Evolutionary conservation across 2,888 invertebrate genomes (phyloP).

Genomic region (Craniophora ligustri): DNA sequence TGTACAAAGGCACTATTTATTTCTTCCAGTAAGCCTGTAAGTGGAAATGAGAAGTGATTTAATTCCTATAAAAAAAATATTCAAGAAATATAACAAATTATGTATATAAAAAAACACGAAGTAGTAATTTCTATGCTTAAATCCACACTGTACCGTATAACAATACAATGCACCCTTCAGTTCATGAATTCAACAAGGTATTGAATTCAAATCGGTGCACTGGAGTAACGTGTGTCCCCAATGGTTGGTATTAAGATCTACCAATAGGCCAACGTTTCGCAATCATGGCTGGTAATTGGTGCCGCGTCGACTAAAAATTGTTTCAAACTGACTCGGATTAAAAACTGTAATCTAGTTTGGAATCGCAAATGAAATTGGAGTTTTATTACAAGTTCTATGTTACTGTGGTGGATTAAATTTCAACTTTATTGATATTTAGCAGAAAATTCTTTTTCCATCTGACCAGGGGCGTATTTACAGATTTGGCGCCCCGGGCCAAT

Average conservation of each 20-base stretch:
- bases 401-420: not conserved
- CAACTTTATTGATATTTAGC: not conserved
- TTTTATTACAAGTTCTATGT: not conserved
- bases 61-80: too few species aligned
- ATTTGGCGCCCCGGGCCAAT: too few species aligned
- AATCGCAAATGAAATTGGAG: not conserved
- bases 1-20: too few species aligned
- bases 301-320: not conserved
- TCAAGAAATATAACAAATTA: too few species aligned
- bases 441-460: not conserved
- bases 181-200: not conserved
- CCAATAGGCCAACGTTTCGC: conserved; percentile 4
- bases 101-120: too few species aligned
- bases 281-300: conserved; percentile 32
- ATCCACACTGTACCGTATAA: too few species aligned
- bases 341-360: conserved; percentile 9
- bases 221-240: not conserved
- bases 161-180: not conserved
- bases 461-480: not conserved
- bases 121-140: too few species aligned
- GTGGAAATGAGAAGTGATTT: too few species aligned
- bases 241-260: not conserved
- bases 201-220: conserved; percentile 5
- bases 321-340: conserved; percentile 10
- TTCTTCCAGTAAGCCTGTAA: too few species aligned